Conservation (phyloP, 2,797 vertebrate genomes). For the Delichon dasypus region DNA sequence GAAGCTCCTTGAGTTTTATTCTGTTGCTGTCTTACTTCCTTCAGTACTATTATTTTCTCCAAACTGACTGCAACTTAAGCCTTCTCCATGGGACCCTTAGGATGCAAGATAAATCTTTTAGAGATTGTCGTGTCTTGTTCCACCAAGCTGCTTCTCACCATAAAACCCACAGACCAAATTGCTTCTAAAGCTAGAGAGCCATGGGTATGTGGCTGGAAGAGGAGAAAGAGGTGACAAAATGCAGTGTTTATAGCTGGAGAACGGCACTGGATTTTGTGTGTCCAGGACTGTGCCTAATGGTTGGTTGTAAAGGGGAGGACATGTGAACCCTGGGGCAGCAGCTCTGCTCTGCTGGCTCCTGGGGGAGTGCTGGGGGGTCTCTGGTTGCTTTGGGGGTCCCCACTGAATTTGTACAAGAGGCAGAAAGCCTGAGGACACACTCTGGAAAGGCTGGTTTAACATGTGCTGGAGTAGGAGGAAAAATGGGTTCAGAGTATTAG, state of each 20-base stretch:
- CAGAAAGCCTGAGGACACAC: neutral
- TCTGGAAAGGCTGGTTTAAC: neutral
- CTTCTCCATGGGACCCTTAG: neutral
- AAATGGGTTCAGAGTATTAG: neutral
- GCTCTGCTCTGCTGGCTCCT: neutral
- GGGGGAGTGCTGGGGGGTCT: neutral
- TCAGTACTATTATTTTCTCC: neutral
- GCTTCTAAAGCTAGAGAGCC: neutral
- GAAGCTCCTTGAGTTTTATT: neutral
- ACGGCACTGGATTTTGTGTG: neutral
- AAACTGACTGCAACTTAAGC: neutral
- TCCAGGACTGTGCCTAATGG: rapidly evolving
- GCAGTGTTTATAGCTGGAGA: neutral
- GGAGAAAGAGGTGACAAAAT: neutral
- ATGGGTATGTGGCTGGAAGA: neutral
- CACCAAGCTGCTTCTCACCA: neutral
- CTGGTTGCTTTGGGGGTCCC: neutral
- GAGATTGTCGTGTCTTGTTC: neutral
- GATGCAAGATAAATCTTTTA: neutral
- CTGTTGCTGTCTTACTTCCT: neutral
- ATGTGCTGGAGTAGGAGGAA: neutral
- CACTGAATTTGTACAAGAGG: neutral
- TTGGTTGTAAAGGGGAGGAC: rapidly evolving
- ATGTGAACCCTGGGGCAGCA: neutral
- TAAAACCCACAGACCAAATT: neutral